phyloP scores from a whole-genome alignment of 2,888 invertebrate genomes.

The Rhodophaea formosa region DNA sequence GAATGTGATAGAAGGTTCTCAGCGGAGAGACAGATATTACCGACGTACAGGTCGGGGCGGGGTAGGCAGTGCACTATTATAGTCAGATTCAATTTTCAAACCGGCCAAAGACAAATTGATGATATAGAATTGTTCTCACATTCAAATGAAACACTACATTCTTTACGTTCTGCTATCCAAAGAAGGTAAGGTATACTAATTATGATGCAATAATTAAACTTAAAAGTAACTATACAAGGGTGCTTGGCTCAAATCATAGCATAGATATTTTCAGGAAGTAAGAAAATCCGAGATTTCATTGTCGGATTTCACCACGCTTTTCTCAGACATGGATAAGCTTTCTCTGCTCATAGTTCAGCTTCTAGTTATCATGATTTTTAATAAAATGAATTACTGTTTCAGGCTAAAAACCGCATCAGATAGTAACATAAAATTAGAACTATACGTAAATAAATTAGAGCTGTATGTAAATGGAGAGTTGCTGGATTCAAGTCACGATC shows the following conservation, averaged over 20 bases:
- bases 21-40: constrained; percentile 93
- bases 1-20: constrained; percentile 95
- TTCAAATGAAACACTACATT: constrained; percentile 95
- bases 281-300: too few relatives aligned
- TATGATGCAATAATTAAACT: too few relatives aligned
- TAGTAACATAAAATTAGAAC: constrained; percentile 91
- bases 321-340: too few relatives aligned
- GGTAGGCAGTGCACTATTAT: constrained; percentile 94
- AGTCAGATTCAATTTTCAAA: constrained; percentile 89
- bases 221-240: too few relatives aligned
- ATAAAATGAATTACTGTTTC: too few relatives aligned
- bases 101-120: constrained; percentile 92
- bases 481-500: constrained; percentile 92
- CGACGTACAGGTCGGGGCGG: constrained; percentile 93
- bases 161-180: constrained; percentile 89
- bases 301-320: too few relatives aligned
- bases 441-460: constrained; percentile 95
- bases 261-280: too few relatives aligned
- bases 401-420: constrained; percentile 73
- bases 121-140: constrained; percentile 96
- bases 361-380: too few relatives aligned
- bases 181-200: constrained; percentile 66
- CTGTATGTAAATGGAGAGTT: constrained; percentile 94
- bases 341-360: too few relatives aligned
- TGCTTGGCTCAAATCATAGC: too few relatives aligned